Percentiles rank a stretch among this genome's conserved stretches.
These are phyloP conservation scores for Gastrophryne carolinensis DNA, from an alignment of 2,797 vertebrate genomes.

Conservation along the genomic window DNA sequence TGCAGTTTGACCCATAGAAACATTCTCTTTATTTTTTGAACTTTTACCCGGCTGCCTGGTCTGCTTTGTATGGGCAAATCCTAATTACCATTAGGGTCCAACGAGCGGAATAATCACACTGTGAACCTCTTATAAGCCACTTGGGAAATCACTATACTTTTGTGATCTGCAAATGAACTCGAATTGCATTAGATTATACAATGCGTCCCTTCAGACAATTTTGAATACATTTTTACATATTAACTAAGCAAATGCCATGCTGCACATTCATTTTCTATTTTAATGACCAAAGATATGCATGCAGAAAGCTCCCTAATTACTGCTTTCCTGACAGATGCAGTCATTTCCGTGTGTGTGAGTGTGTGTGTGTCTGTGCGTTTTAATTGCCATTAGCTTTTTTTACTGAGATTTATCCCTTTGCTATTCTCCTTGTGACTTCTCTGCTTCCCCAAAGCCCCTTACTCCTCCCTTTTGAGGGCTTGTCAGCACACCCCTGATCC, in stretches of 20 bases:
- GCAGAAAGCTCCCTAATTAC: conserved; percentile 77
- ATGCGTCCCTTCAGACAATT: conserved; percentile 47
- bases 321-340: conserved; percentile 71
- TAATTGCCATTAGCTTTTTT: conserved; percentile 75
- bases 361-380: conserved; percentile 53
- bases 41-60: conserved; percentile 16
- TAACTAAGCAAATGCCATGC: conserved; percentile 54
- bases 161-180: conserved; percentile 49
- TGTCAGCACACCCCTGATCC: conserved; percentile 73
- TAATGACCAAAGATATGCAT: conserved; percentile 71
- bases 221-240: conserved; percentile 53
- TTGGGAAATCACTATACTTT: conserved; percentile 50
- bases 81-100: conserved; percentile 47
- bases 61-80: conserved; percentile 23
- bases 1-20: conserved; percentile 35
- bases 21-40: conserved; percentile 29
- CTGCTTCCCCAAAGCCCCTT: conserved; percentile 70
- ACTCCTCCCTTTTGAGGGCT: conserved; percentile 68
- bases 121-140: conserved; percentile 38
- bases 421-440: conserved; percentile 72
- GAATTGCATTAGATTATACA: conserved; percentile 31
- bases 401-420: conserved; percentile 76
- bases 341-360: conserved; percentile 65
- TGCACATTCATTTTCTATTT: conserved; percentile 62
- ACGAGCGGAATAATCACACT: conserved; percentile 30